Evolutionary conservation across 2,113 vertebrate genomes (phyloP).

Genomic region (Gasterosteus aculeatus): DNA sequence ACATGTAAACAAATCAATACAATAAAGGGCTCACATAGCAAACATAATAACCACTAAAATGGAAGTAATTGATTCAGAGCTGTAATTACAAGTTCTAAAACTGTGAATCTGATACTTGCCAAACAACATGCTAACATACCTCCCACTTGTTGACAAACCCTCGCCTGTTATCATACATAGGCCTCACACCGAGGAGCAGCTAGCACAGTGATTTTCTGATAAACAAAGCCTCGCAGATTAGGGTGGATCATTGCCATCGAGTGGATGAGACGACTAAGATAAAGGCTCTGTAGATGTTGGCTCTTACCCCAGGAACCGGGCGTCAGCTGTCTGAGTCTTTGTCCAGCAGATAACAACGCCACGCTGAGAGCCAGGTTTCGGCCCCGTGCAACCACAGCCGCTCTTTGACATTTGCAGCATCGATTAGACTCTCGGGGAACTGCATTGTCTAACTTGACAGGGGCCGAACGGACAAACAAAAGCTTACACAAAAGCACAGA

Average conservation of each 20-base stretch:
- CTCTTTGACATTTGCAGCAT: conserved; percentile 79
- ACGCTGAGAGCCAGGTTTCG: conserved; percentile 52
- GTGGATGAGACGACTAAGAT: conserved; percentile 49
- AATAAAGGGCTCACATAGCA: conserved; percentile 52
- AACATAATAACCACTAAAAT: conserved; percentile 62
- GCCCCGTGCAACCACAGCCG: conserved; percentile 51
- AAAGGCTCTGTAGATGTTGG: conserved; percentile 57
- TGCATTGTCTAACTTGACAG: conserved; percentile 71
- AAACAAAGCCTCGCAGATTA: conserved; percentile 46
- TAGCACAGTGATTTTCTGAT: conserved; percentile 36
- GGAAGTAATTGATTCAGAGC: conserved; percentile 42
- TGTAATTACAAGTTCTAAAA: conserved; percentile 55
- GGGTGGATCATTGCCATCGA: conserved; percentile 51
- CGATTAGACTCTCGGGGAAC: conserved; percentile 73
- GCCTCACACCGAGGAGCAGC: conserved; percentile 14
- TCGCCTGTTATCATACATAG: conserved; percentile 9
- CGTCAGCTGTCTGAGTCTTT: conserved; percentile 65
- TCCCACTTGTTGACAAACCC: conserved; percentile 30
- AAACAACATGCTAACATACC: conserved; percentile 39
- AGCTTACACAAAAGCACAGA: conserved; percentile 61
- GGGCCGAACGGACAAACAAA: conserved; percentile 67
- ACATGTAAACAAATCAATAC: conserved; percentile 67
- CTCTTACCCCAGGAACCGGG: conserved; percentile 42
- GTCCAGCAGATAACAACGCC: conserved; percentile 71
- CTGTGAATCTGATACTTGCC: conserved; percentile 46